Evolutionary conservation across 2,113 vertebrate species (phyloP).

Genomic region (Turdus rufiventris): DNA sequence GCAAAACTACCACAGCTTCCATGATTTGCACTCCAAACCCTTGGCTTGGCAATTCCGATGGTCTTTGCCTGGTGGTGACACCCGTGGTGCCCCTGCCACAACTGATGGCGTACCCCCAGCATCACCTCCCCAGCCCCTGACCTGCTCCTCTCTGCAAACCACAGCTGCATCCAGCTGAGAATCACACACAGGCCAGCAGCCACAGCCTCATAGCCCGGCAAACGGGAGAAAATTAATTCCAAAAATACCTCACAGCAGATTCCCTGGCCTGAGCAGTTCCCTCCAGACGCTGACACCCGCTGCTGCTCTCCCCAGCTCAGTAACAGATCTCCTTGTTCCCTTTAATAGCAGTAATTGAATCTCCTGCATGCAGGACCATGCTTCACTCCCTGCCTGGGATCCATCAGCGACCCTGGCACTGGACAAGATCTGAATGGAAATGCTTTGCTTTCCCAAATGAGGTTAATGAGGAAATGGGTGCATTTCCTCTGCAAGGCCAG

Average conservation of each 20-base stretch:
- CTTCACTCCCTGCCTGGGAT: constrained; percentile 33
- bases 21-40: neutral
- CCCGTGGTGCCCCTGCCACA: fast-evolving
- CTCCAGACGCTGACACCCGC: neutral
- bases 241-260: neutral
- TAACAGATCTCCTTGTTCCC: constrained; percentile 29
- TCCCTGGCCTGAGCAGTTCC: neutral
- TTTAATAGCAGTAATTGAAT: constrained; percentile 47
- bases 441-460: constrained; percentile 33
- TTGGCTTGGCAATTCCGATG: fast-evolving
- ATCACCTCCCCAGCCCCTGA: fast-evolving
- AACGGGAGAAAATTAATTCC: neutral
- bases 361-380: constrained; percentile 13
- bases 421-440: constrained; percentile 54
- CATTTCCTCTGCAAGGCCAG: neutral
- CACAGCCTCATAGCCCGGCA: neutral
- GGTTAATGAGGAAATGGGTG: constrained; percentile 58
- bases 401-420: neutral
- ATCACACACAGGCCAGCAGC: fast-evolving
- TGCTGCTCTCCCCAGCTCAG: neutral
- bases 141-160: neutral
- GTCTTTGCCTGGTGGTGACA: neutral
- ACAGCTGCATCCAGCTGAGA: neutral
- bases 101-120: neutral
- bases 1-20: neutral